Evolutionary conservation across 2,113 vertebrate genomes (phyloP).

Genomic region (Oreamnos americanus): DNA sequence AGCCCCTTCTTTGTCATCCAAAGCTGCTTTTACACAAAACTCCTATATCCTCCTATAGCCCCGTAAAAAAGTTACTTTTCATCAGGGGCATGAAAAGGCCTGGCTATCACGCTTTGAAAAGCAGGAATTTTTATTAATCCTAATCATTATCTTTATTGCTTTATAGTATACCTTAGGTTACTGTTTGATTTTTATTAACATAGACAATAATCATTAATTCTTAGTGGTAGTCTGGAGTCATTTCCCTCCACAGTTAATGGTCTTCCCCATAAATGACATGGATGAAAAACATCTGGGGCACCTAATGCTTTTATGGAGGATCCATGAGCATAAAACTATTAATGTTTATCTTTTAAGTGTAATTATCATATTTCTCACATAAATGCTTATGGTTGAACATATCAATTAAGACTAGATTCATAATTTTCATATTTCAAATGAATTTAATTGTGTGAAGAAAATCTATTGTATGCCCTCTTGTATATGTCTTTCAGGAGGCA

Average conservation of each 20-base stretch:
- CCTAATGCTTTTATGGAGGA: constrained; percentile 41
- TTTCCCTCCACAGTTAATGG: constrained; percentile 10
- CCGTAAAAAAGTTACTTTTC: not conserved
- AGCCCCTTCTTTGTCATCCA: not conserved
- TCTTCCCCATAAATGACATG: constrained; percentile 20
- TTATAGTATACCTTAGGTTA: not conserved
- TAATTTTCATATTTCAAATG: constrained; percentile 37
- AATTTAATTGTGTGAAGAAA: constrained; percentile 43
- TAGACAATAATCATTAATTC: constrained; percentile 23
- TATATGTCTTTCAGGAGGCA: not conserved
- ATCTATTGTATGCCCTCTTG: not conserved
- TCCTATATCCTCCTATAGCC: no score
- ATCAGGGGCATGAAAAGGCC: not conserved
- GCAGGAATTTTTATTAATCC: not conserved
- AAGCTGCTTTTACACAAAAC: not conserved
- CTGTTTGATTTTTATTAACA: constrained; percentile 34
- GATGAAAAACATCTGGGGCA: constrained; percentile 17
- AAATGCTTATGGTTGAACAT: constrained; percentile 16
- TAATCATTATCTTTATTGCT: not conserved
- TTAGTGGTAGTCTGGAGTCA: not conserved
- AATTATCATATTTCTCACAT: constrained; percentile 49
- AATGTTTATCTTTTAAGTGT: constrained; percentile 54
- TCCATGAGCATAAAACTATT: constrained; percentile 36
- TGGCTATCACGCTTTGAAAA: not conserved
- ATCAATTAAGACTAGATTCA: constrained; percentile 54